Percentiles rank a stretch among this genome's conserved stretches.
Evolutionary conservation across 2,888 invertebrate genomes (phyloP).

Genomic region (Meghimatium bilineatum): DNA sequence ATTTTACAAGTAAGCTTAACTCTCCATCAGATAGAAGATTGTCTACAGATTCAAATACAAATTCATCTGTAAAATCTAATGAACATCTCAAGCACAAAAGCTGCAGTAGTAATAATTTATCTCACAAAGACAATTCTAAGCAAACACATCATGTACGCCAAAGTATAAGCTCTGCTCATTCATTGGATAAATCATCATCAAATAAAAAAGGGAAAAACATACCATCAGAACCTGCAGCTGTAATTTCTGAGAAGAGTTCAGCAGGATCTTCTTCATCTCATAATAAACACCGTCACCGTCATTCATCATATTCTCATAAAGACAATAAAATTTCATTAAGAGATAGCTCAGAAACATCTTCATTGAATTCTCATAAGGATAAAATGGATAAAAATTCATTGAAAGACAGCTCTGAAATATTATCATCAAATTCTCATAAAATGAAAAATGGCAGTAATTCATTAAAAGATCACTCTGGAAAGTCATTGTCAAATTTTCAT

Average conservation of each 20-base stretch:
- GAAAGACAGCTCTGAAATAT: slow-evolving; percentile 3
- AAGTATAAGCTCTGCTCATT: not conserved
- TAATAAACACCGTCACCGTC: not conserved
- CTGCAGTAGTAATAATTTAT: not conserved
- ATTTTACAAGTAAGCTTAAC: slow-evolving; percentile 30
- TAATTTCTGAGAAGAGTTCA: slow-evolving; percentile 31
- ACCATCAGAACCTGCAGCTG: slow-evolving; percentile 14
- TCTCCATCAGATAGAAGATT: not conserved
- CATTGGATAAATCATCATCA: slow-evolving; percentile 29
- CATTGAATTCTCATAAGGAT: not conserved
- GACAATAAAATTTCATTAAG: slow-evolving; percentile 12
- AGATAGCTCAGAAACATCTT: not conserved
- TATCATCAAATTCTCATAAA: not conserved
- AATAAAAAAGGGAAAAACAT: not conserved
- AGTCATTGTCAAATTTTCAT: not conserved
- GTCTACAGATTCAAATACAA: slow-evolving; percentile 10
- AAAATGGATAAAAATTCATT: slow-evolving; percentile 1
- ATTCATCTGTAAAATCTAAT: slow-evolving; percentile 7
- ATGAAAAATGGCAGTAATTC: not conserved
- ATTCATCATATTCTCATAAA: slow-evolving; percentile 8
- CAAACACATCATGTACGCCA: not conserved
- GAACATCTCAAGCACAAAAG: not conserved
- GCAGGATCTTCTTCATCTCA: slow-evolving; percentile 5
- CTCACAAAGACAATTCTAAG: slow-evolving; percentile 24
- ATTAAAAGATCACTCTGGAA: not conserved